Evolutionary conservation across 2,113 vertebrate species (phyloP).

Genomic region (Istiophorus platypterus): DNA sequence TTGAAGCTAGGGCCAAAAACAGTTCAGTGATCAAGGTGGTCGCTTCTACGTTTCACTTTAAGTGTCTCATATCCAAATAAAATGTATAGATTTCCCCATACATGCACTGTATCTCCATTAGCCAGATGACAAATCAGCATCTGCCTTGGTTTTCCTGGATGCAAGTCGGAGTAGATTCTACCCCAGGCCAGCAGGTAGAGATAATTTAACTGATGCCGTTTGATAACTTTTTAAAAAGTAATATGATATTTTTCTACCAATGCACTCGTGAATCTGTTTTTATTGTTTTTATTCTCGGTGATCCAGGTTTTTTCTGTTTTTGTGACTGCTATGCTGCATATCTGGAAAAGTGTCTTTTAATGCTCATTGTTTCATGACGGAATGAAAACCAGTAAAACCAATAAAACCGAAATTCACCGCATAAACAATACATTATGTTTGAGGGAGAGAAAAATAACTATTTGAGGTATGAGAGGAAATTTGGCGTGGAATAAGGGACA

Average conservation of each 20-base stretch:
- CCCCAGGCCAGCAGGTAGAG: background rate
- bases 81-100: background rate
- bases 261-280: no score
- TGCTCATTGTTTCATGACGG: background rate
- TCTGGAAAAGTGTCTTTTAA: background rate
- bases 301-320: no score
- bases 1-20: background rate
- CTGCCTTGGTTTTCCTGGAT: background rate
- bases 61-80: background rate
- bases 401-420: background rate
- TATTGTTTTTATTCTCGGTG: no score
- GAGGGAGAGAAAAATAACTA: background rate
- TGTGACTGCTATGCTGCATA: background rate
- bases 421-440: background rate
- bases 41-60: background rate
- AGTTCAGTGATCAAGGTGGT: background rate
- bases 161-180: background rate
- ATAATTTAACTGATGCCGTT: background rate
- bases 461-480: conserved; percentile 6
- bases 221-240: no score
- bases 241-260: no score
- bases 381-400: background rate
- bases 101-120: background rate
- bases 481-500: conserved; percentile 5
- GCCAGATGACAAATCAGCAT: background rate